Base-by-base conservation (phyloP, 1,140 invertebrate species). In the Leptoteleia sp. region DNA sequence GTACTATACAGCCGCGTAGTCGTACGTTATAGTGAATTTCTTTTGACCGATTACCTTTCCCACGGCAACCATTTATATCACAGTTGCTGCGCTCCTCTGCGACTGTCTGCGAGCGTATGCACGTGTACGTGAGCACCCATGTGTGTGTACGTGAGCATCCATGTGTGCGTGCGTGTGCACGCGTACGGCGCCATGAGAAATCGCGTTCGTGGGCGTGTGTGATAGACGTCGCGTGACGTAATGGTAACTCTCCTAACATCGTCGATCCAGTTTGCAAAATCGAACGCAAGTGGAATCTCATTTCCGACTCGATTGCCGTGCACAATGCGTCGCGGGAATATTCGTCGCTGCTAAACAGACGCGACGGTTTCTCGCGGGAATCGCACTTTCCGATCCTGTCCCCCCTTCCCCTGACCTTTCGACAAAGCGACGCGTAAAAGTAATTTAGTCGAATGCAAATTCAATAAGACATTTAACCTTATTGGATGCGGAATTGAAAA, bases 41-140 rank as follows among this genome's bases (percentile, higher is more conserved):
- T 84, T 85, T 81, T 83, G 82, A 84, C 83, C 83, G 83, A 86
- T 87, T 83, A 82, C 81, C 80, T 86, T 87, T 87, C 83, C 85
- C 82, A 85, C 84, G 85, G 79, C 79, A 78, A 75, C 77, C 83
- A 79, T 84, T 84, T 81, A 81, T 85, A 82, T 83, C 76, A 68
- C 77, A 75, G 76, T 81, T 76, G 71, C 78, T 27, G 47, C 37
- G 29, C 31, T 38, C 55, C 35, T 45, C 43, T 45, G 9, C 0
- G 29, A 13, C 25, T 37, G 45, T 27, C 19, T 45, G 25, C 31
- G 42, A 8, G 7, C 33, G 31, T 31, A 22, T 13, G 6, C 22
- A 6, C 6, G 22, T 25, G 22, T 52, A 52, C 52, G 54, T 59
- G 27, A 19, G 37, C 25, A 59, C 43, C 38, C 35, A 50, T 75